Evolutionary conservation across 2,888 invertebrate species (phyloP), one percentile per base, ranked within the genome.

Genomic region (Magallana nippona): DNA sequence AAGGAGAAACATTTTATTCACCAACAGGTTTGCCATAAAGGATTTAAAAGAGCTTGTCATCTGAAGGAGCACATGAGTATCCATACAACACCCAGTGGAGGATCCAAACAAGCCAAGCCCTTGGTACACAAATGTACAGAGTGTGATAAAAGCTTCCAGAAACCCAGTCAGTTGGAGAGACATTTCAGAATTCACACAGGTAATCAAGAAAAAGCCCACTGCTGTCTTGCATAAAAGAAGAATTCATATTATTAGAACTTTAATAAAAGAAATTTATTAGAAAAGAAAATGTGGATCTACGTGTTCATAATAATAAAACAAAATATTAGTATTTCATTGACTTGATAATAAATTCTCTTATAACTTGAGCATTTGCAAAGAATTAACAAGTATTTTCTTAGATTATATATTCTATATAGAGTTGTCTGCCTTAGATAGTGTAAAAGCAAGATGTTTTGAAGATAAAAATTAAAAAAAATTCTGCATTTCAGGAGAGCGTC

Each of bases 151-250:
- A 95, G 95, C 60, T 98, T 98, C 92, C 95, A 96, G 19, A 96
- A 96, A 91, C 97, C 97, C 87, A 95, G 96, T 13, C 96, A 97
- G 93, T 94, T 97, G 57, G 96, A 96, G 81, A 96, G 96, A 88
- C 94, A 94, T 86, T 87, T 91, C 22, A 86, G 93, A 19, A 93
- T 93, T 71, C 93, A 93, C 85, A 93, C 93, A 89, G 93, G 93
- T 93, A 85, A 55, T 85, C 11, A 13, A 22, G 60, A 32, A 1
- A 56, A 57, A 62, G 10, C 17, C n/a, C 17, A 10, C 15, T 22
- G 10, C 5, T 32, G 15, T 32, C n/a, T n/a, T 77, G 32, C 27
- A 44, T 77, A 17, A 77, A 17, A 13, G 17, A 27, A 1, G 27
- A 10, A 32, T 19, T 77, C 13, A 44, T 17, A 77, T 22, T 32